phyloP scores from a whole-genome alignment of 2,113 vertebrate species.

The Vombatus ursinus region DNA sequence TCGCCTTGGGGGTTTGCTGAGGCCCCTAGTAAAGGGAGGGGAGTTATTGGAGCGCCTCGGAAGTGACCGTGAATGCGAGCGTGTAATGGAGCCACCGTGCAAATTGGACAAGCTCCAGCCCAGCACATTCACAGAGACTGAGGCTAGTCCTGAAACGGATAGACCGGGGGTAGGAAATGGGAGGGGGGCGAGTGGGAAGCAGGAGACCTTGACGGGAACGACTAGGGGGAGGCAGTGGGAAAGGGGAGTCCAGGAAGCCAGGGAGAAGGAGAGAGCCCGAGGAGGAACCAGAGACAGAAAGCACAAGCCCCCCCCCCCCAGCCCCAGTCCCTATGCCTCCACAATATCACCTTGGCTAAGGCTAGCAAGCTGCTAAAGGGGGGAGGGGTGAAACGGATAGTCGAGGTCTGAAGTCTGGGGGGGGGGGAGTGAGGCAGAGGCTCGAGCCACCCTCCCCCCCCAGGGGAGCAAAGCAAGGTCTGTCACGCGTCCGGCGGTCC shows the following conservation, averaged over 20 bases:
- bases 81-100: conserved; percentile 87
- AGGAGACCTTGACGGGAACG: too few species aligned
- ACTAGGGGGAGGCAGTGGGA: too few species aligned
- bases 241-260: too few species aligned
- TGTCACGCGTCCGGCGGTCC: conserved; percentile 59
- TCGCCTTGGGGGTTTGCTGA: conserved; percentile 55
- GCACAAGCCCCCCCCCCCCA: background rate
- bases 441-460: conserved; percentile 50
- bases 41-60: conserved; percentile 85
- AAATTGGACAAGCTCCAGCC: conserved; percentile 86
- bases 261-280: too few species aligned
- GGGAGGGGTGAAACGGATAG: conserved; percentile 37
- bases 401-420: conserved; percentile 19
- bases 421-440: conserved; percentile 11
- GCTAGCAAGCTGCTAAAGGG: conserved; percentile 35
- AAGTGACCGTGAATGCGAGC: conserved; percentile 87
- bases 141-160: conserved; percentile 58
- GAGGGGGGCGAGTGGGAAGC: background rate
- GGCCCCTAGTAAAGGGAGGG: conserved; percentile 79
- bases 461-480: conserved; percentile 34
- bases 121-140: conserved; percentile 78
- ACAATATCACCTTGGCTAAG: background rate
- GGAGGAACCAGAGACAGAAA: too few species aligned
- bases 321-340: background rate
- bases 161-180: background rate